Percentiles rank a stretch among this genome's conserved stretches.
phyloP scores from a whole-genome alignment of 1,140 invertebrate species.

The Pseudomyrmex pallidus region DNA sequence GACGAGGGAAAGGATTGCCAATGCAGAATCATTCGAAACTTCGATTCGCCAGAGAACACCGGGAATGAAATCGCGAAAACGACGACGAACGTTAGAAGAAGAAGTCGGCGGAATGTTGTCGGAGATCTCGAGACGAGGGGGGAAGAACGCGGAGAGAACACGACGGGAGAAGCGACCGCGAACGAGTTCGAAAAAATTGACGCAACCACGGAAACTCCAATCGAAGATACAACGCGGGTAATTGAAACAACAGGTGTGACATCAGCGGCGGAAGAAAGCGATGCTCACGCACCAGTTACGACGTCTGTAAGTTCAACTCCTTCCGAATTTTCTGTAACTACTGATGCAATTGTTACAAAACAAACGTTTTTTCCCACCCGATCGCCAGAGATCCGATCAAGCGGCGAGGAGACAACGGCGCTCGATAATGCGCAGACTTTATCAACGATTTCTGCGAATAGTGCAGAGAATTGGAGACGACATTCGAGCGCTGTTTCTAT shows the following conservation, averaged over 20 bases:
- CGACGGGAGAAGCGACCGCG: slow-evolving; percentile 17
- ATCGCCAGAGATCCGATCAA: not conserved
- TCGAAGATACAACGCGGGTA: not conserved
- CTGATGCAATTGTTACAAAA: not conserved
- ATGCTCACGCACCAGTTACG: not conserved
- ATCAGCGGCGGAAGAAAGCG: not conserved
- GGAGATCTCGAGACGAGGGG: not conserved
- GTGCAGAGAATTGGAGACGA: not conserved
- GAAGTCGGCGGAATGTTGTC: not conserved
- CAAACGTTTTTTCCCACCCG: slow-evolving; percentile 43
- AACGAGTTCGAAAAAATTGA: not conserved
- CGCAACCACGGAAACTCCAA: not conserved
- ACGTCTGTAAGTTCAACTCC: not conserved
- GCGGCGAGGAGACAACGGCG: not conserved
- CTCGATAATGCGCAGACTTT: not conserved
- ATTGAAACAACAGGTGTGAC: not conserved
- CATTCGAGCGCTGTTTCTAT: not conserved
- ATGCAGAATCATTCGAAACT: slow-evolving; percentile 64
- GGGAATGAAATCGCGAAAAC: not conserved
- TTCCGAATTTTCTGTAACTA: slow-evolving; percentile 2
- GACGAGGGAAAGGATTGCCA: slow-evolving; percentile 76
- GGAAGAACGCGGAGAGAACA: slow-evolving; percentile 1
- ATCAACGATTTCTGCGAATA: not conserved
- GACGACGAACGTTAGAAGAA: not conserved
- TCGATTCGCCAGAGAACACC: not conserved